Percentiles rank a stretch among this genome's conserved stretches.
Evolutionary conservation across 2,888 invertebrate species (phyloP).

Genomic region (Napeogenes inachia): DNA sequence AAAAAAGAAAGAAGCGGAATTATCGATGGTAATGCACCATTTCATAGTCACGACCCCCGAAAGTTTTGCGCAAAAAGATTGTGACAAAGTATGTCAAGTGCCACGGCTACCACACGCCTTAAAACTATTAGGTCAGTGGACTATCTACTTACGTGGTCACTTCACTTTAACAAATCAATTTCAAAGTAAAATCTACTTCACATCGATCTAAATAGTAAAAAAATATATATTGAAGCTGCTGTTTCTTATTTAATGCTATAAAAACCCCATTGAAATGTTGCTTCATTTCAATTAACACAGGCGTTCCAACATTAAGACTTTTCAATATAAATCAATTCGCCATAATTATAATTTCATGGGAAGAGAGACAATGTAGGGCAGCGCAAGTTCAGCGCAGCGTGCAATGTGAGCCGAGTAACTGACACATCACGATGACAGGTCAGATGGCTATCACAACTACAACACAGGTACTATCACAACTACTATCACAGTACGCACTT

Average conservation of each 20-base stretch:
- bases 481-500: conserved; percentile 28
- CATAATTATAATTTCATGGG: conserved; percentile 36
- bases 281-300: background rate
- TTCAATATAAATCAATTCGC: conserved; percentile 4
- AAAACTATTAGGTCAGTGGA: conserved; percentile 58
- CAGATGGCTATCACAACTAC: conserved; percentile 51
- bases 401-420: conserved; percentile 62
- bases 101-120: conserved; percentile 51
- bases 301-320: background rate
- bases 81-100: conserved; percentile 62
- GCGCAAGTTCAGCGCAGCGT: conserved; percentile 54
- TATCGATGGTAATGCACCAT: conserved; percentile 62
- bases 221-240: conserved; percentile 3
- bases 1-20: conserved; percentile 55
- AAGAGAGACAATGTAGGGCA: conserved; percentile 47
- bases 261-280: no score
- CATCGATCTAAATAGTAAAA: conserved; percentile 30
- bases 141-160: conserved; percentile 40
- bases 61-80: conserved; percentile 57
- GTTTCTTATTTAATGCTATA: no score
- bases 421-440: conserved; percentile 53
- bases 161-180: conserved; percentile 56
- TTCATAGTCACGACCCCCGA: conserved; percentile 69
- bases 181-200: conserved; percentile 15
- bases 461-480: conserved; percentile 14